Base-by-base conservation (phyloP, 2,797 vertebrate genomes). In the Lates japonicus region DNA sequence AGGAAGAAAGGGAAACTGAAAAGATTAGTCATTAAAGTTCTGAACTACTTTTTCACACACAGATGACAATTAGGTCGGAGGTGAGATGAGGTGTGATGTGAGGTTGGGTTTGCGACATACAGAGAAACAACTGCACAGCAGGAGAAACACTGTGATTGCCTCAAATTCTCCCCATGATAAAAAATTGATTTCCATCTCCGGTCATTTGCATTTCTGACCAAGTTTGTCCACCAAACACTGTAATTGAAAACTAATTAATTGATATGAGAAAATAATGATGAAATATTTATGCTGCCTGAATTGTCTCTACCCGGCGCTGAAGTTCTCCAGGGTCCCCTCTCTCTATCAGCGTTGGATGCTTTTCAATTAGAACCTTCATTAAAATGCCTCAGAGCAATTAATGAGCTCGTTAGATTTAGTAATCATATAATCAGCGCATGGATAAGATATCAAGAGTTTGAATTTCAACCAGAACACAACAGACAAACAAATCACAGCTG, bases 351-450 rank as follows among this genome's bases (percentile, higher is more conserved):
- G 2, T 68, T 37, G 60, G 81, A 85, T 86, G 60, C 74, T 85
- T 87, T 88, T 89, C 83, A 90, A 88, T 92, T 90, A 87, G 65
- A 88, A 83, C 74, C 78, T 87, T 88, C 81, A 91, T 91, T 91
- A 92, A 90, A 89, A 88, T 86, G 78, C 82, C 74, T 84, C 73
- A 2, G 31, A 75, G 83, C 82, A 87, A 90, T 92, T 91, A 89
- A 90, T 85, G 81, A 88, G 80, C 84, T 89, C 33, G 37, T 85
- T 89, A 78, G 78, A 80, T 80, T 87, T 75, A 63, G 83, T 86
- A 85, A 91, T 90, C 80, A 88, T 78, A 81, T 86, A 84, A 92
- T 92, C 75, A 73, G 70, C 19, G 67, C 72, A 25, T 58, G 78
- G 73, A 75, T 70, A 79, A 80, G 59, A 88, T 72, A 58, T 78